Base-by-base conservation (phyloP, 2,888 invertebrate genomes). In the Galerucella pusilla region DNA sequence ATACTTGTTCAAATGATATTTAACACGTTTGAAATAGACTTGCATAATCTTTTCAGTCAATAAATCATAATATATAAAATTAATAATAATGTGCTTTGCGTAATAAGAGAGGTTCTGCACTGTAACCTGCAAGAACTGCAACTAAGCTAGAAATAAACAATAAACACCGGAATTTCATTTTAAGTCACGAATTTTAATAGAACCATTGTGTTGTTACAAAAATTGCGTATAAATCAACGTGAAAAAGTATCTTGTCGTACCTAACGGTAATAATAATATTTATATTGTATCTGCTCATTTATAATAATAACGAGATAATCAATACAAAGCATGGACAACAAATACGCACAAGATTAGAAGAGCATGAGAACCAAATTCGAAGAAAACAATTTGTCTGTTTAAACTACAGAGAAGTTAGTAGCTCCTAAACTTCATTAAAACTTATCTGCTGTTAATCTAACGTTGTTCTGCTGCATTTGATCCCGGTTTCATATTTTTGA, bases 121-220 rank as follows among this genome's bases (percentile, higher is more conserved):
- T 57, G 16, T 57, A 57, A 57, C 57, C 16, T 57, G 57, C 20
- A 16, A 10, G 6, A 54, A 54, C 54, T 60, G 60, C 20, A 57
- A 57, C 11, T 57, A 60, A 60, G 20, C 25, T 11, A 60, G 59
- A 25, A 28, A 12, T 61, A 35, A 61, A 35, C 66, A 69, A 68
- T 42, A 60, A 63, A 61, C 46, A 69, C 63, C 28, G 63, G 69
- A 61, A 69, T 69, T 68, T 61, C 60, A 69, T 61, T 45, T 42
- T 61, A 46, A 61, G 69, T 69, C 69, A 69, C 69, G 69, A 61
- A 28, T 69, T 69, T 61, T 61, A 61, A 69, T 52, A 69, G 49
- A 60, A 61, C 69, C 52, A 63, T 61, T 69, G 59, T 69, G 46
- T 69, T 63, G 69, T 49, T 69, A 52, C 61, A 52, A 69, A 49